Conservation (phyloP, 2,888 invertebrate genomes). For the Lamproptera curius region DNA sequence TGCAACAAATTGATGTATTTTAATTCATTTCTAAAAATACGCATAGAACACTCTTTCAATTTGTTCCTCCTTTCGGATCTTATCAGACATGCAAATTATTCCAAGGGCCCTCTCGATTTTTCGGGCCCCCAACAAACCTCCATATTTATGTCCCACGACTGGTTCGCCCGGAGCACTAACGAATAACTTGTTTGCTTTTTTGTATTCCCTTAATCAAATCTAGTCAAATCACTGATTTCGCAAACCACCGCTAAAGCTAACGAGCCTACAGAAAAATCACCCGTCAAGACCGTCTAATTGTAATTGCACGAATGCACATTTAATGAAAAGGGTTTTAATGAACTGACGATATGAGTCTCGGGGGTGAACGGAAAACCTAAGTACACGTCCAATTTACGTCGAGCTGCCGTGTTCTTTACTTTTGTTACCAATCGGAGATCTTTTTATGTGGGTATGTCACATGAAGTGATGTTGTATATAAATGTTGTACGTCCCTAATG, state of each 20-base stretch:
- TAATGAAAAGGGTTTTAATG: slow-evolving; percentile 60
- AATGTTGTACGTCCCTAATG: slow-evolving; percentile 20
- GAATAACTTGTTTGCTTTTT: neutral
- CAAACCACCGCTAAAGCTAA: slow-evolving; percentile 1
- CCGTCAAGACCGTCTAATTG: slow-evolving; percentile 44
- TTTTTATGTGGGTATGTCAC: slow-evolving; percentile 29
- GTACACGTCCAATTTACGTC: slow-evolving; percentile 27
- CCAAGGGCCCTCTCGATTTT: neutral
- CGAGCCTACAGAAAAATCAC: slow-evolving; percentile 23
- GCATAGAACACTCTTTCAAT: too few species aligned
- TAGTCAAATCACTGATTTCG: neutral
- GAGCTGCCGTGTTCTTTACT: slow-evolving; percentile 25
- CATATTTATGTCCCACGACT: neutral
- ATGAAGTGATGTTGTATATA: slow-evolving; percentile 21
- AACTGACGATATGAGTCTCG: slow-evolving; percentile 43
- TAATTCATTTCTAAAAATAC: too few species aligned
- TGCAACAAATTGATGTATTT: too few species aligned
- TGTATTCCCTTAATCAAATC: neutral
- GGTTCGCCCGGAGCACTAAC: neutral
- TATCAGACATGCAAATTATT: neutral
- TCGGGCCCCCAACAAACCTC: neutral
- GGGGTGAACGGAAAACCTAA: slow-evolving; percentile 34
- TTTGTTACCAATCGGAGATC: slow-evolving; percentile 25
- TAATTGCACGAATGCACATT: slow-evolving; percentile 53
- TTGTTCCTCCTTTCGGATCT: neutral